Conservation (phyloP, 2,113 vertebrate genomes). For the Holacanthus passer region DNA sequence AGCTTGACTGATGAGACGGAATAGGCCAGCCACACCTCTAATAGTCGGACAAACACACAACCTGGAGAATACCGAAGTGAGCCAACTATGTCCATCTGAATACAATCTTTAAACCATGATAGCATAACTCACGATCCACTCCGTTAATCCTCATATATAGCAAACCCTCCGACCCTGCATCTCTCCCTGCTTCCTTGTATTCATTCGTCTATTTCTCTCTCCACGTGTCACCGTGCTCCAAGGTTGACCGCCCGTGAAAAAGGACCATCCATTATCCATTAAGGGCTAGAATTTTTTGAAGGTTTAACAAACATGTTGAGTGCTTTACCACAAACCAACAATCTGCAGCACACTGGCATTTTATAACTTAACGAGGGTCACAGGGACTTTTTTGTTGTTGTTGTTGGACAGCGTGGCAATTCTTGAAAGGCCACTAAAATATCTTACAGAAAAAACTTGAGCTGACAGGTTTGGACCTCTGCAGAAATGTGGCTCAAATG, state of each 20-base stretch:
- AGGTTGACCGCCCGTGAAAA: constrained; percentile 52
- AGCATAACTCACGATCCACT: background rate
- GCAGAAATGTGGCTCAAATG: constrained; percentile 20
- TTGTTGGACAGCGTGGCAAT: constrained; percentile 24
- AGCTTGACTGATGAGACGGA: constrained; percentile 27
- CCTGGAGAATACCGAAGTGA: background rate
- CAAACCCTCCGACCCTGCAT: background rate
- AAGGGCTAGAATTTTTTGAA: background rate
- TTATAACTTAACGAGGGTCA: constrained; percentile 31
- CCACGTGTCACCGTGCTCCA: background rate
- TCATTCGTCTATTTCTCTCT: constrained; percentile 26
- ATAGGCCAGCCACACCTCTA: constrained; percentile 10
- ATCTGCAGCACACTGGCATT: constrained; percentile 4
- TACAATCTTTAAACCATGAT: constrained; percentile 3
- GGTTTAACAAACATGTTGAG: constrained; percentile 29
- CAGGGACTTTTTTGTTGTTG: constrained; percentile 33
- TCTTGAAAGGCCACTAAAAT: constrained; percentile 26
- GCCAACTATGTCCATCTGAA: background rate
- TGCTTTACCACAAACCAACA: background rate
- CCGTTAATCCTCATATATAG: constrained; percentile 1
- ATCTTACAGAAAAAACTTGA: constrained; percentile 19
- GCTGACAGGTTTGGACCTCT: constrained; percentile 9
- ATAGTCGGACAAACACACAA: constrained; percentile 13
- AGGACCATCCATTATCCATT: constrained; percentile 47
- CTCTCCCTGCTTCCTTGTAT: constrained; percentile 4